Conservation (phyloP, 2,113 vertebrate genomes). For the Chitala chitala region DNA sequence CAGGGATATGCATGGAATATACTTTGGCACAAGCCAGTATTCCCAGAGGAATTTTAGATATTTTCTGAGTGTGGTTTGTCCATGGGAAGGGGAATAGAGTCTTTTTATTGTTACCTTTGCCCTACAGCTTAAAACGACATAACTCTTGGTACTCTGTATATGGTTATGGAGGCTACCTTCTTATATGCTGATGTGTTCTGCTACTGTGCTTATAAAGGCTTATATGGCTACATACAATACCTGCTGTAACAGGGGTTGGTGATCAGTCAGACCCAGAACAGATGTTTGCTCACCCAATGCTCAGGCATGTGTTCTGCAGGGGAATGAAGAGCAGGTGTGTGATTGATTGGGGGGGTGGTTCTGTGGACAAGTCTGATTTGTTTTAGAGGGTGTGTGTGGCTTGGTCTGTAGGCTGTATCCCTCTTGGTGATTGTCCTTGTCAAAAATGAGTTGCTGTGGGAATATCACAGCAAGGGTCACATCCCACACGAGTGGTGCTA, state of each 20-base stretch:
- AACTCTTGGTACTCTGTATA: neutral
- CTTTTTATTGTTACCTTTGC: neutral
- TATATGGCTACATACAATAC: no score
- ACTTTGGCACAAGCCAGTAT: neutral
- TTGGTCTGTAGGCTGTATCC: no score
- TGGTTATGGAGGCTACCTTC: neutral
- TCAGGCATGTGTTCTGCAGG: neutral
- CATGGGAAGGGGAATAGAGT: neutral
- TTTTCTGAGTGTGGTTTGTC: neutral
- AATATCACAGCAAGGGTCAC: no score
- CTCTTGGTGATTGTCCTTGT: no score
- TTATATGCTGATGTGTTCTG: neutral
- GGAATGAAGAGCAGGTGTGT: neutral
- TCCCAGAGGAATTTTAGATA: neutral
- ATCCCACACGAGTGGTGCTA: no score
- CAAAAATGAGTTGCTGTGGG: no score
- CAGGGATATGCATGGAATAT: conserved; percentile 17
- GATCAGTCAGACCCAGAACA: neutral
- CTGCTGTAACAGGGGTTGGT: neutral
- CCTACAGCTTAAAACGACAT: neutral
- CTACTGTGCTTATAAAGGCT: neutral
- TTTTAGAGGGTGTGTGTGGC: no score
- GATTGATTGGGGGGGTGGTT: conserved; percentile 1
- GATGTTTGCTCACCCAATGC: neutral
- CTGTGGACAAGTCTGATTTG: no score